Conservation (phyloP, 2,113 vertebrate genomes). For the Scartelaos histophorus region DNA sequence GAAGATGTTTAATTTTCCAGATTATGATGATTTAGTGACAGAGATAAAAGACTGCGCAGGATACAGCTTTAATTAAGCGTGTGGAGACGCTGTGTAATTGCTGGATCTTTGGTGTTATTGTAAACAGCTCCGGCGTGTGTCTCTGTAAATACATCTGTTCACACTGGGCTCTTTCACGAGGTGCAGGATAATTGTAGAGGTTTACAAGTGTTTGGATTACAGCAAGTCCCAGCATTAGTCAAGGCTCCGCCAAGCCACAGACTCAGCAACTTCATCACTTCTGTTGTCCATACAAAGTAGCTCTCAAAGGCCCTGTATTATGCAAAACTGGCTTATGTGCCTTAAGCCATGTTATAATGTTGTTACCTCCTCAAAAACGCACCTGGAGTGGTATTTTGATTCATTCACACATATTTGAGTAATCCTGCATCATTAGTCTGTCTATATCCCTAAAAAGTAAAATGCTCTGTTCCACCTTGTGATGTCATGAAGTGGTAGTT, state of each 20-base stretch:
- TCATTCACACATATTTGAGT: too few relatives aligned
- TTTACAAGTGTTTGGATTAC: slow-evolving; percentile 13
- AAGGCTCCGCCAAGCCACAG: not conserved
- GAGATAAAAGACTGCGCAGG: slow-evolving; percentile 56
- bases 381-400: too few relatives aligned
- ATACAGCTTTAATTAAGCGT: slow-evolving; percentile 58
- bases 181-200: slow-evolving; percentile 21
- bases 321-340: too few relatives aligned
- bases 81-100: slow-evolving; percentile 55
- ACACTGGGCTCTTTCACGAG: slow-evolving; percentile 4
- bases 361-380: too few relatives aligned
- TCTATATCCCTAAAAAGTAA: too few relatives aligned
- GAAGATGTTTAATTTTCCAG: slow-evolving; percentile 53
- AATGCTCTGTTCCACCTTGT: too few relatives aligned
- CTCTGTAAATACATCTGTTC: slow-evolving; percentile 25
- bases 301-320: not conserved
- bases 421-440: too few relatives aligned
- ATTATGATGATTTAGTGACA: slow-evolving; percentile 62
- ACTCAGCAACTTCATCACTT: not conserved
- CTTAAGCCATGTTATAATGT: too few relatives aligned
- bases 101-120: slow-evolving; percentile 19
- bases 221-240: slow-evolving; percentile 14
- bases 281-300: not conserved
- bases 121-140: slow-evolving; percentile 18
- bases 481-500: too few relatives aligned